Evolutionary conservation across 2,797 vertebrate species (phyloP), one percentile per base, ranked within the genome.

Genomic region (Helostoma temminkii): DNA sequence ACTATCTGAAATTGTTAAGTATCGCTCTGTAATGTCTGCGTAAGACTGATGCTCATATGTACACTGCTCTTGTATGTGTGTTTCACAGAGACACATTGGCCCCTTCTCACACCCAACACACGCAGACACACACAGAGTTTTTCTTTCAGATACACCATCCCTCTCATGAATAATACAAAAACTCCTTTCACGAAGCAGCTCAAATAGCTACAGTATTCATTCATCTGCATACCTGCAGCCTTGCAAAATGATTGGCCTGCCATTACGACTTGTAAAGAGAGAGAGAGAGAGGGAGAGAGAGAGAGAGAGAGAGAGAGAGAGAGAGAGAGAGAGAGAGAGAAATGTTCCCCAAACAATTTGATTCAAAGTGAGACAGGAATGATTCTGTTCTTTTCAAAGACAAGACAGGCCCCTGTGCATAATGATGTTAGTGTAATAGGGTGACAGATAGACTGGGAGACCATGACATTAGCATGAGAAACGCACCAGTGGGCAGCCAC

Each of bases 301-400:
- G 83, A 94, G 74, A 77, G 53, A 25, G 53, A 57, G 54, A 52
- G n/a, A 84, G 71, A 69, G 42, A 71, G 74, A 77, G 53, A 25
- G 53, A 57, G 54, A 52, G n/a, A 84, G 71, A 69, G 42, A 14
- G 34, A 76, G 28, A 67, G 73, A 89, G 56, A 78, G 83, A 94
- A 92, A 93, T 89, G 91, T 92, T 94, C 92, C 88, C 90, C 85
- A 91, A 94, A 95, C 94, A 94, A 95, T 94, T 93, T 94, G 88
- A 93, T 90, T 94, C 88, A 93, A 93, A 93, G 93, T 89, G 91
- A 90, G 86, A 92, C 89, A 93, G 91, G 93, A 93, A 93, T 92
- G 91, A 93, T 94, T 94, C 85, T 91, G 91, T 93, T 93, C 91
- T 93, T 85, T 91, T 93, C 90, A 90, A 74, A 71, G 70, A 64